Base-by-base conservation (phyloP, 2,113 vertebrate species). In the Argyrosomus japonicus region DNA sequence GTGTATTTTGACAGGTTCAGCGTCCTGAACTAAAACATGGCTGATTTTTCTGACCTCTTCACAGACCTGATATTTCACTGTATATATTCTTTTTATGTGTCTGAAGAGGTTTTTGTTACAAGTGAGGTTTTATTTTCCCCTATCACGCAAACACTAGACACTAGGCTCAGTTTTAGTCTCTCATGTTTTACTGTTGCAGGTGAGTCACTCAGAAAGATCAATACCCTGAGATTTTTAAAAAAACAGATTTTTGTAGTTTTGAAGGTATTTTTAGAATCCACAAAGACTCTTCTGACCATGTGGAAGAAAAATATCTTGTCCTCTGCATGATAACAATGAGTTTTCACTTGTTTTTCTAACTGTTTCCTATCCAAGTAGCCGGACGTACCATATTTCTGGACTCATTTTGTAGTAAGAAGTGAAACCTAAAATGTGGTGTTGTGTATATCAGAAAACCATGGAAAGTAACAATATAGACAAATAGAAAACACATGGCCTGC, bases 31-130 rank as follows among this genome's bases (percentile, higher is more conserved):
- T 54, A 29, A 21, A 40, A 61, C 8, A 32, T 7, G 48, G 50
- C 32, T 10, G 61, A 23, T 45, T 43, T 48, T 47, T 64, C 9
- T 68, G 4, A 18, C 19, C 32, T 45, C 43, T 54, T 56, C 23
- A 43, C 18, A 61, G 21, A 53, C 36, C 13, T 73, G 23, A 23
- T 74, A 51, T 75, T 43, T 77, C 68, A 60, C 2, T 75, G 74
- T 86, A 68, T 53, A 48, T 74, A 57, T 53, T 53, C 4, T 63
- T 63, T 54, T 51, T 8, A 7, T 81, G 48, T 71, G 54, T 83
- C 50, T 68, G 36, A 47, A 80, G 32, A 57, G n/a, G n/a, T 69
- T 58, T 83, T 83, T 79, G 62, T 82, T 70, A 62, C 36, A 48
- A 23, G 10, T 29, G 0, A 50, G 51, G 25, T 48, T 69, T 75